These are phyloP conservation scores for Loris lydekkerianus DNA, from an alignment of 2,797 vertebrate genomes.

Conservation along the genomic window DNA sequence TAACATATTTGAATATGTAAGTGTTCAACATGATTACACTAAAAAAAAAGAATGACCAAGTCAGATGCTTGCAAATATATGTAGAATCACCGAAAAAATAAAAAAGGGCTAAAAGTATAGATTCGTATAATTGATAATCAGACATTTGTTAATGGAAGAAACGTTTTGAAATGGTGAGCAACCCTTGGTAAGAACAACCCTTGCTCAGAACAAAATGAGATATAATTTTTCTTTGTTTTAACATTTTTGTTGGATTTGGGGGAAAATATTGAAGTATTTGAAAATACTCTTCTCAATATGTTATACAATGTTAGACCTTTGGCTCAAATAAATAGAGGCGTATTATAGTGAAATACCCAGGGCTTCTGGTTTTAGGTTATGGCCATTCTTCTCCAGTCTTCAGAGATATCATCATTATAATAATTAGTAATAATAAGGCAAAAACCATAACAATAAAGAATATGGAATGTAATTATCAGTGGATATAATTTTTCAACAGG, in stretches of 20 bases:
- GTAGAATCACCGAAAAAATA: neutral
- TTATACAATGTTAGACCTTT: neutral
- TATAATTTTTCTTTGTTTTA: neutral
- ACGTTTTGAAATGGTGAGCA: neutral
- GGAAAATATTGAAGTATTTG: neutral
- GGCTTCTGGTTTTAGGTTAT: neutral
- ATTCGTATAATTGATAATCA: neutral
- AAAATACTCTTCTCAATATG: neutral
- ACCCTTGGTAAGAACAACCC: neutral
- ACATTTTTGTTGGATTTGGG: neutral
- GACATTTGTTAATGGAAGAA: neutral
- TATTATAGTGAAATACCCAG: neutral
- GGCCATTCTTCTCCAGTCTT: neutral
- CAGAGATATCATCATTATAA: neutral
- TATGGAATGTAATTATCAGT: neutral
- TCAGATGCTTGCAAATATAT: neutral
- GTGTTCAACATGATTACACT: neutral
- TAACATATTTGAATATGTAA: constrained; percentile 28
- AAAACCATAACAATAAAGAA: neutral
- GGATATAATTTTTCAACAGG: neutral
- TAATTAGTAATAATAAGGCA: neutral
- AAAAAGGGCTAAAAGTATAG: neutral
- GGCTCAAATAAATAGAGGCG: neutral
- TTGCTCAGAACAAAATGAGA: constrained; percentile 9
- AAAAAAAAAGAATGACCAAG: neutral